These are phyloP conservation scores for Pollenia griseotomentosa DNA, from an alignment of 2,888 invertebrate species.

Conservation along the genomic window DNA sequence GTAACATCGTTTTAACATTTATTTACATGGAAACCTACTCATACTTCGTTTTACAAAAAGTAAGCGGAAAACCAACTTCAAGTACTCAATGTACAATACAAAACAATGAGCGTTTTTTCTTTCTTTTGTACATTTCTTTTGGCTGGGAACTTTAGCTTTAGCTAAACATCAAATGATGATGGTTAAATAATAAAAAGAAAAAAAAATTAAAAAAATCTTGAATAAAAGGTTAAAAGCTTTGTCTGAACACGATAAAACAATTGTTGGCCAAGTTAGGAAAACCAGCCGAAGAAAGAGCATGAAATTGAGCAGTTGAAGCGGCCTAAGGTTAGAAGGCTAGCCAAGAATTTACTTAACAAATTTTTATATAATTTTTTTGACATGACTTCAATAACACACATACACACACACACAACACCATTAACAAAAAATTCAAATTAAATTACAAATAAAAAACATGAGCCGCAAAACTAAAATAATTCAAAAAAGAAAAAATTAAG, in stretches of 20 bases:
- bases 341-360: constrained; percentile 61
- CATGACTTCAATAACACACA: constrained; percentile 28
- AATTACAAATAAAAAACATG: constrained; percentile 1
- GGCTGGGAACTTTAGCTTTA: constrained; percentile 49
- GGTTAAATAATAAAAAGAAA: constrained; percentile 35
- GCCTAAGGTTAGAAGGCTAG: constrained; percentile 43
- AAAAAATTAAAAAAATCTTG: constrained; percentile 3
- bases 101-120: constrained; percentile 42
- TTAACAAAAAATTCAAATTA: background rate
- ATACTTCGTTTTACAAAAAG: background rate
- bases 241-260: constrained; percentile 62
- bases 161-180: constrained; percentile 40
- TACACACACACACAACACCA: background rate
- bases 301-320: background rate
- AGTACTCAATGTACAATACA: background rate
- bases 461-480: constrained; percentile 1
- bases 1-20: constrained; percentile 62
- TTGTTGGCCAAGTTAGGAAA: constrained; percentile 55
- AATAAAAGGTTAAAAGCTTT: constrained; percentile 72
- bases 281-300: background rate
- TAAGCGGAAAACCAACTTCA: background rate
- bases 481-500: background rate
- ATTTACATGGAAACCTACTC: constrained; percentile 53
- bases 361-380: constrained; percentile 59
- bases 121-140: constrained; percentile 24